Base-by-base conservation (phyloP, 2,797 vertebrate species). In the Mareca strepera region DNA sequence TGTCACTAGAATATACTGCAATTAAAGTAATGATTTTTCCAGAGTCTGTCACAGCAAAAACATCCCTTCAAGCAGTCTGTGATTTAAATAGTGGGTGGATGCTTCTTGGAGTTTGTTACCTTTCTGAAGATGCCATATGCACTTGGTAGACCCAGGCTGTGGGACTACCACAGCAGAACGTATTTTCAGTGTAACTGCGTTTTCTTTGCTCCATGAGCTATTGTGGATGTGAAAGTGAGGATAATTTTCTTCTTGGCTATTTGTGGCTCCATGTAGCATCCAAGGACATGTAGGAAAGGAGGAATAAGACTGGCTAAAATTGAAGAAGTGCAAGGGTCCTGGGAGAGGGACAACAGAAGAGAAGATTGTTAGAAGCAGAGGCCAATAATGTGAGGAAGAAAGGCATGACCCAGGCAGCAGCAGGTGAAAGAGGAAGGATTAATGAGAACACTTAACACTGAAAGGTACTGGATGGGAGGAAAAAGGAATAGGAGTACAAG, bases 1-100 rank as follows among this genome's bases (percentile, higher is more conserved):
- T 87, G 25, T 59, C 52, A 50, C 29, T 48, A 18, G 52, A 55
- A 80, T 13, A 48, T 43, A 26, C 20, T 80, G 21, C 39, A 60
- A 22, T 28, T 20, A 55, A 69, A 50, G 48, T 25, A 44, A 58
- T 31, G 3, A 53, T 46, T 64, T 83, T 15, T 79, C 31, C 7
- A 3, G 26, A 55, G 31, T 52, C 55, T 58, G 39, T 41, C 63
- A 43, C 9, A 15, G 21, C 39, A 75, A 69, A 80, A 70, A 31
- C 46, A 48, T 48, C 46, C 33, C 28, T 44, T n/a, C 28, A 76
- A 33, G 21, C 12, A 62, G 26, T 43, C 0, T 0, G 7, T 46
- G 26, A n/a, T 78, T 29, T 35, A 43, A 28, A 5, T 41, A 52
- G 11, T 48, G 23, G 6, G 8, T 31, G 17, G 14, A 31, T 39